phyloP scores from a whole-genome alignment of 2,113 vertebrate species.

The Oncorhynchus clarkii region DNA sequence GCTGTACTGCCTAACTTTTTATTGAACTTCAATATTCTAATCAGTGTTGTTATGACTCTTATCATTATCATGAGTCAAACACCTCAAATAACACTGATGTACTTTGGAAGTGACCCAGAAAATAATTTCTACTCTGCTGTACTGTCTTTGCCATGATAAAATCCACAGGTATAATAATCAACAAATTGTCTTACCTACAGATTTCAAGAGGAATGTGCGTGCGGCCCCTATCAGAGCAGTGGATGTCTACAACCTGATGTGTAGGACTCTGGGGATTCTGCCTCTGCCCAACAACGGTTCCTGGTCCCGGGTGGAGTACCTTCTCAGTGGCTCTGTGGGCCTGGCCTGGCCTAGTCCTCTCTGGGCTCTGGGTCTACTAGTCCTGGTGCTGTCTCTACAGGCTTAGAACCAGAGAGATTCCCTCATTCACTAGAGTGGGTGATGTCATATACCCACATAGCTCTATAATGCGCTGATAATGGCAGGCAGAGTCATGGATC shows the following conservation, averaged over 20 bases:
- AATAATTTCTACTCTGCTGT: background rate
- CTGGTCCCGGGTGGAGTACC: constrained; percentile 85
- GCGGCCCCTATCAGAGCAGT: constrained; percentile 83
- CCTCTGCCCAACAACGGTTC: constrained; percentile 93
- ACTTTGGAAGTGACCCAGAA: too few species aligned
- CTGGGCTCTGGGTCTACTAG: background rate
- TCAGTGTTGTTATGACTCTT: too few species aligned
- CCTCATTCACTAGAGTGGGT: background rate
- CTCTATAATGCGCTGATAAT: too few species aligned
- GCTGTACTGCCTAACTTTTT: too few species aligned
- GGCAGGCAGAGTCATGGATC: too few species aligned
- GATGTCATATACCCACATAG: too few species aligned
- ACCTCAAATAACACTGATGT: too few species aligned
- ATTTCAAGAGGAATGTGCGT: constrained; percentile 83
- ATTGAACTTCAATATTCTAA: too few species aligned
- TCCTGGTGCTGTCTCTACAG: background rate
- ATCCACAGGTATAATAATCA: background rate
- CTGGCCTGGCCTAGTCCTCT: accelerated
- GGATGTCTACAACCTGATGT: constrained; percentile 94
- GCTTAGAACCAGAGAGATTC: background rate
- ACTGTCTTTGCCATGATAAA: background rate
- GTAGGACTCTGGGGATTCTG: constrained; percentile 74
- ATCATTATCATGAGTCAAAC: too few species aligned
- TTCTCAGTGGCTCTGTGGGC: constrained; percentile 69
- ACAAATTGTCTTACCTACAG: constrained; percentile 62